These are phyloP conservation scores for Ridgeia piscesae DNA, from an alignment of 1,140 invertebrate species.

Conservation along the genomic window DNA sequence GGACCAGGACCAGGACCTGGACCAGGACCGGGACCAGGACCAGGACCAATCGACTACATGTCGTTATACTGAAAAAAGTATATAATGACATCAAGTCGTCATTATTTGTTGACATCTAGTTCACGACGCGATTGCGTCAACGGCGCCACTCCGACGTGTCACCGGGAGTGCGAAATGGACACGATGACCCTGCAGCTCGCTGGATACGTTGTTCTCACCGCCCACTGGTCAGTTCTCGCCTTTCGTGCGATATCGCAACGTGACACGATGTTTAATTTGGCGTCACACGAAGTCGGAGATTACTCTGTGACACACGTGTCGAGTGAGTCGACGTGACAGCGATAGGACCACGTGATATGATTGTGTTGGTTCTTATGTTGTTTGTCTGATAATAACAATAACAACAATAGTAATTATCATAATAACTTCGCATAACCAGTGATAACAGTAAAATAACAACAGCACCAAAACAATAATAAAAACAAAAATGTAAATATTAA, in stretches of 20 bases:
- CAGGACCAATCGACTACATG: neutral
- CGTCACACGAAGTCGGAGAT: neutral
- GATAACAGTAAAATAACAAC: too few species aligned
- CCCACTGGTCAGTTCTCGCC: neutral
- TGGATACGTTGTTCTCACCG: neutral
- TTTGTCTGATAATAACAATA: neutral
- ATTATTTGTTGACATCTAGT: neutral
- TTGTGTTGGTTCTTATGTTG: neutral
- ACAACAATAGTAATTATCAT: too few species aligned
- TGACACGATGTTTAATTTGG: neutral
- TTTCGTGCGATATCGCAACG: neutral
- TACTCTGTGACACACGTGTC: neutral
- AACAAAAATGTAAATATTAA: too few species aligned
- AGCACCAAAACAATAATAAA: too few species aligned
- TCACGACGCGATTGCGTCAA: neutral
- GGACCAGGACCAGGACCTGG: too few species aligned
- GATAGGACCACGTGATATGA: too few species aligned
- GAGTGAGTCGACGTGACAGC: neutral
- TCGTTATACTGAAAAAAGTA: neutral
- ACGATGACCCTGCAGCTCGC: neutral
- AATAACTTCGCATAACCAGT: too few species aligned
- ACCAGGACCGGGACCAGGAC: too few species aligned
- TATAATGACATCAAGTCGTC: neutral
- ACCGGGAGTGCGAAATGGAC: neutral
- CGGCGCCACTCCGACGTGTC: too few species aligned